Conservation (phyloP, 2,113 vertebrate species). For the Megatriorchis doriae region DNA sequence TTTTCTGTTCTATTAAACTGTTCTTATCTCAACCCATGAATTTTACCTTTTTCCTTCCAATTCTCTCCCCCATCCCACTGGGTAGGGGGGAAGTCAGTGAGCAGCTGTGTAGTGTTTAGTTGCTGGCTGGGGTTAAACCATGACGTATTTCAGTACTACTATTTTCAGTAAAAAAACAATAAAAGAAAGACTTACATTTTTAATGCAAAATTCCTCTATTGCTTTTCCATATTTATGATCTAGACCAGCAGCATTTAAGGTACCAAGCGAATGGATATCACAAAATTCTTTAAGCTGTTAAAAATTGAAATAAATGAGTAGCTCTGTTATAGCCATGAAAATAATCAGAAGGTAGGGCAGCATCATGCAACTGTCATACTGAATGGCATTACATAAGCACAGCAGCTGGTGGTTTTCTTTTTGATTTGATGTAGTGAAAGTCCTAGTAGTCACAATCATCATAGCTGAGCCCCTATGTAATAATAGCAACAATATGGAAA, state of each 20-base stretch:
- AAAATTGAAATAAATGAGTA: neutral
- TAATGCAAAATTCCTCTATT: neutral
- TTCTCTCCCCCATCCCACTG: no score
- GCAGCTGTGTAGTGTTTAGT: no score
- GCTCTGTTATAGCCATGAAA: neutral
- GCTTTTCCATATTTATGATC: neutral
- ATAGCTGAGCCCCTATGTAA: neutral
- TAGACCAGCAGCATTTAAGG: neutral
- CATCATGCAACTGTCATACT: neutral
- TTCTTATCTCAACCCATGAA: no score
- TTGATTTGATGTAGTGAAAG: neutral
- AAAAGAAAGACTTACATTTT: neutral
- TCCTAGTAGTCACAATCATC: neutral
- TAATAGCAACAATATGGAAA: neutral
- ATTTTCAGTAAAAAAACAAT: neutral
- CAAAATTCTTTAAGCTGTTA: neutral
- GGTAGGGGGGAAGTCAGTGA: no score
- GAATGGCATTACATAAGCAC: neutral
- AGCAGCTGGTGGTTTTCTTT: neutral
- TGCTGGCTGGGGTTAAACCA: no score
- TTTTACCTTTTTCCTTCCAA: no score
- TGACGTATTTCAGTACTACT: neutral
- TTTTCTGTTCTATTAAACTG: no score
- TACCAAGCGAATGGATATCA: neutral
- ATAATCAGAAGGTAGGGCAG: neutral